Conservation (phyloP, 2,797 vertebrate genomes). For the Ptychobarbus kaznakovi region DNA sequence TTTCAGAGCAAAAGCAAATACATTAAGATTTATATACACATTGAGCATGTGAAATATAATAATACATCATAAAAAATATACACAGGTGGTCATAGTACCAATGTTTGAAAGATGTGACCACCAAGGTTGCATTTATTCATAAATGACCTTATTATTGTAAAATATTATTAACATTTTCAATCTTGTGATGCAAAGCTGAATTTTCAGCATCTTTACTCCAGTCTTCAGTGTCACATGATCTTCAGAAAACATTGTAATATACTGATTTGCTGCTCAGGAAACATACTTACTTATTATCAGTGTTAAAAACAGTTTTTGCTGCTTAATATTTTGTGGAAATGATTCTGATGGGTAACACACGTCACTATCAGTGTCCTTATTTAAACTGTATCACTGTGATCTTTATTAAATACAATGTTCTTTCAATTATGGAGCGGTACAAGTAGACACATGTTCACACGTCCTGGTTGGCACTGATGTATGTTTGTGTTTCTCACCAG, state of each 20-base stretch:
- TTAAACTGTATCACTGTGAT: constrained; percentile 26
- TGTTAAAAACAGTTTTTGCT: not conserved
- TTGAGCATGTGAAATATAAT: not conserved
- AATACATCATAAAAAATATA: not conserved
- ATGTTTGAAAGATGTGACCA: no score
- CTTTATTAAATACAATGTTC: not conserved
- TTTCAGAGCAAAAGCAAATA: not conserved
- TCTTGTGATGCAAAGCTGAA: not conserved
- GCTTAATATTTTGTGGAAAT: not conserved
- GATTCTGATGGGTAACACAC: not conserved
- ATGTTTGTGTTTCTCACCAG: constrained; percentile 61
- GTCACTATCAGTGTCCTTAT: not conserved
- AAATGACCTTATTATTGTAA: no score
- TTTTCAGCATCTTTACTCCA: not conserved
- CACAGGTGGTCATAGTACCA: no score
- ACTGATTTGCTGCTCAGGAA: not conserved
- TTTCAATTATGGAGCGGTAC: constrained; percentile 20
- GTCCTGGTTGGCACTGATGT: constrained; percentile 31
- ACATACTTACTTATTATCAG: not conserved
- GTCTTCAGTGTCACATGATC: not conserved
- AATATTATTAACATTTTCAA: no score
- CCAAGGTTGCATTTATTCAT: no score
- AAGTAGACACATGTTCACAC: constrained; percentile 27
- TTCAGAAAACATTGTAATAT: not conserved
- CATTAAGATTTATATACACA: not conserved